Evolutionary conservation across 2,888 invertebrate species (phyloP), one percentile per base, ranked within the genome.

Genomic region (Nezara viridula): DNA sequence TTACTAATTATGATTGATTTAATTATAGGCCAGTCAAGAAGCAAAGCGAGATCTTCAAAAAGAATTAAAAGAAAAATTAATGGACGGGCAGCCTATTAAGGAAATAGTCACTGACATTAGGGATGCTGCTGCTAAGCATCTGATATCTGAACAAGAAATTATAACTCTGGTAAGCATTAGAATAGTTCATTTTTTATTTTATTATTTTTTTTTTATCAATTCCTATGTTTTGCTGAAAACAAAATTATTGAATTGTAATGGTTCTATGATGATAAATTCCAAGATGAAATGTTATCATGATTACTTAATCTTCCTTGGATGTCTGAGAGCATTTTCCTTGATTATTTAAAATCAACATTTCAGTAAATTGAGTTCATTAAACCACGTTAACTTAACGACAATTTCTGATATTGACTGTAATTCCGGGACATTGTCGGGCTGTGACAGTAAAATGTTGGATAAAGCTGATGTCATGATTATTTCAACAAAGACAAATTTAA

Each of bases 121-220:
- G 92, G 98, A 98, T 92, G 96, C 97, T 94, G 96, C 97, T 91
- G 93, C 94, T 92, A 96, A 96, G 93, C 95, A 96, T 93, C 94
- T 94, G 93, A 97, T 99, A 92, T 96, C 96, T 89, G 98, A 98
- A 93, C 97, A 98, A 93, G 98, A 98, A 94, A 96, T 97, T 91
- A 95, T 97, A 92, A 95, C 96, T 92, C 95, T 98, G 93, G 97
- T 98, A 94, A 95, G 95, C 94, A 91, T 85, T 77, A 32, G 86
- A n/a, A 24, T 50, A 44, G 2, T 55, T 86, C 10, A 52, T 27
- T 14, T 5, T 44, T 44, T 7, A 44, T 7, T 44, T 44, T 44
- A 44, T 44, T 44, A 44, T 44, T 44, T 5, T 44, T 44, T 7
- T 44, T 44, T 44, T 44, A 44, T 44, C 7, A 44, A 44, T 10